phyloP scores from a whole-genome alignment of 2,113 vertebrate species.

The Meriones unguiculatus region DNA sequence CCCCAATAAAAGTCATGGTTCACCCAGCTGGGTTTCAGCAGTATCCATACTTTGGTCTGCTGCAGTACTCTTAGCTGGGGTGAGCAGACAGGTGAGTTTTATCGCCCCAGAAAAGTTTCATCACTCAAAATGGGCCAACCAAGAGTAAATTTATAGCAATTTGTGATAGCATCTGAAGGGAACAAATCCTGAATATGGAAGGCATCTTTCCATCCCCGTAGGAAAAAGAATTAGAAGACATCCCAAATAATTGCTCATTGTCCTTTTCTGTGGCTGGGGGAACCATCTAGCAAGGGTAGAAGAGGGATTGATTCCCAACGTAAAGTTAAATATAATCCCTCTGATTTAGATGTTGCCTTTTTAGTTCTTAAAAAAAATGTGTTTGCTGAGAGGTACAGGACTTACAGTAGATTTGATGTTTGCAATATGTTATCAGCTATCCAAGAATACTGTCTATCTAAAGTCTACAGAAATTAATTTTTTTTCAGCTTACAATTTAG shows the following conservation, averaged over 20 bases:
- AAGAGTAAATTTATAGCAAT: not conserved
- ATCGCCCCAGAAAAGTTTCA: not conserved
- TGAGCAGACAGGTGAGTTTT: not conserved
- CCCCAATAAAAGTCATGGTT: not conserved
- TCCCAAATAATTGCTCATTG: not conserved
- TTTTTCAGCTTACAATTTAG: not conserved
- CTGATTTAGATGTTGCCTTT: not conserved
- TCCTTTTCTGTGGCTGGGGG: not conserved
- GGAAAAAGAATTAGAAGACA: conserved; percentile 12
- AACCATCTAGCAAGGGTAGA: not conserved
- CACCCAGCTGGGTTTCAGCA: not conserved
- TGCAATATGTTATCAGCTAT: conserved; percentile 19
- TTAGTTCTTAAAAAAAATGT: not conserved
- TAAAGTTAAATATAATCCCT: not conserved
- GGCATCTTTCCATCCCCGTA: not conserved
- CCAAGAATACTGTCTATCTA: not conserved
- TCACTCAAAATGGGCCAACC: not conserved
- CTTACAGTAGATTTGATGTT: conserved; percentile 22
- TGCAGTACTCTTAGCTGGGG: not conserved
- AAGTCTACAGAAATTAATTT: not conserved
- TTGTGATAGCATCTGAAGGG: not conserved
- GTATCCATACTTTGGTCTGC: not conserved
- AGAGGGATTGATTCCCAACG: not conserved
- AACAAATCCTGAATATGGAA: not conserved
- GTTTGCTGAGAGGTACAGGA: not conserved